Base-by-base conservation (phyloP, 2,113 vertebrate species). In the Aptenodytes patagonicus region DNA sequence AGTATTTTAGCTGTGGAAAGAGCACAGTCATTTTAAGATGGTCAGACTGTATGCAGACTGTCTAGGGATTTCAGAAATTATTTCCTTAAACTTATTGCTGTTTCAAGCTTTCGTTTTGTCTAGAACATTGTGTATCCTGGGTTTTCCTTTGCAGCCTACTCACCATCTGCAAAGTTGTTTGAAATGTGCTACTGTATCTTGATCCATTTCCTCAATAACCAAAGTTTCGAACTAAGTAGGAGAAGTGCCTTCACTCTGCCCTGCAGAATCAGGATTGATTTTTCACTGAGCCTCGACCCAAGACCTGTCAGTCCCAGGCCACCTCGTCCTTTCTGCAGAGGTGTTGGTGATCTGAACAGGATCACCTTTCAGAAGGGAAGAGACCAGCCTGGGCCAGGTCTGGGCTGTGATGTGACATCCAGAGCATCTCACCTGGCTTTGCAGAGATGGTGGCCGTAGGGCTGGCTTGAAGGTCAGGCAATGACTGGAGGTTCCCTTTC, bases 41-140 rank as follows among this genome's bases (percentile, higher is more conserved):
- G 68, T 90, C 85, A 95, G 89, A 72, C 72, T 73, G 36, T 10
- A 38, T 1, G 38, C 24, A 91, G 91, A 70, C 65, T 72, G 65
- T 2, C 42, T 29, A 60, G 72, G 51, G 77, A 92, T 73, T 91
- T 94, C 51, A 91, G 62, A 91, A 91, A 95, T 64, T 2, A 87
- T 83, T 95, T 95, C 96, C 90, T 90, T 90, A 44, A 55, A 86
- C 64, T 91, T 84, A 90, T 36, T 89, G 54, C 83, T 76, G 44
- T 61, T 93, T 88, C 57, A 84, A 44, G 54, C 57, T 93, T 93
- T 92, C 26, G 0, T 87, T 94, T 51, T 54, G 58, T 42, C 83
- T 77, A 3, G 20, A 80, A 62, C 14, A 25, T 47, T 93, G 17
- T 81, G 71, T 79, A 25, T 68, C 52, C 49, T 31, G 36, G 42